Conservation (phyloP, 2,113 vertebrate genomes). For the Turnix velox region DNA sequence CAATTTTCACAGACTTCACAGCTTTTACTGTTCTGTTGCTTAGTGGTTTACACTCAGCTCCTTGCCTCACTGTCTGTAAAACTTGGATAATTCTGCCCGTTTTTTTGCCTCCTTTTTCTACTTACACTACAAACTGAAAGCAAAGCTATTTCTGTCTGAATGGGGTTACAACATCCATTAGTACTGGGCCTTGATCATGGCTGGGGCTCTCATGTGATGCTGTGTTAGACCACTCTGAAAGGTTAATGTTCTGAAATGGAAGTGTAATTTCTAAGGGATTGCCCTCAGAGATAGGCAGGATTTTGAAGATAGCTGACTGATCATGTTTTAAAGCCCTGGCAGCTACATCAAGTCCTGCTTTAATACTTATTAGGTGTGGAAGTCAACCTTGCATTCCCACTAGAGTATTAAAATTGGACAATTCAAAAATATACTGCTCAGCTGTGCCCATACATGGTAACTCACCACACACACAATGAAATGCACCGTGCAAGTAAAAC, state of each 20-base stretch:
- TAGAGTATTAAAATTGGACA: not conserved
- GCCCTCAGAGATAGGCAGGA: not conserved
- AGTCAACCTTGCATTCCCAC: not conserved
- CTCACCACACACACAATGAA: not conserved
- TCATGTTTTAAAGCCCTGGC: not conserved
- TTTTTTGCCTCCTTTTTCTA: not conserved
- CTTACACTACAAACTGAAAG: not conserved
- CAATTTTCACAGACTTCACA: not conserved
- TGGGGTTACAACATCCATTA: not conserved
- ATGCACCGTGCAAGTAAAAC: not conserved
- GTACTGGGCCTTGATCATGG: not conserved
- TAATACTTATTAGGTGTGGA: not conserved
- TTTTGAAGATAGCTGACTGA: not conserved
- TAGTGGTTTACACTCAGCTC: not conserved
- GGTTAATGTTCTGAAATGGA: not conserved
- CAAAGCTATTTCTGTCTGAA: not conserved
- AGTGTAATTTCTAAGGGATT: not conserved
- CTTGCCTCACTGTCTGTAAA: not conserved
- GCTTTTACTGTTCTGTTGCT: not conserved
- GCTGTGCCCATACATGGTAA: not conserved
- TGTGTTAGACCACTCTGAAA: not conserved
- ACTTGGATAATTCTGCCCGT: not conserved
- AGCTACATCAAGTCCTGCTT: not conserved
- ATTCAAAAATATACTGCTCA: not conserved
- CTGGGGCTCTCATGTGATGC: not conserved